These are phyloP conservation scores for Idaea aversata DNA, from an alignment of 2,888 invertebrate species.

Conservation along the genomic window DNA sequence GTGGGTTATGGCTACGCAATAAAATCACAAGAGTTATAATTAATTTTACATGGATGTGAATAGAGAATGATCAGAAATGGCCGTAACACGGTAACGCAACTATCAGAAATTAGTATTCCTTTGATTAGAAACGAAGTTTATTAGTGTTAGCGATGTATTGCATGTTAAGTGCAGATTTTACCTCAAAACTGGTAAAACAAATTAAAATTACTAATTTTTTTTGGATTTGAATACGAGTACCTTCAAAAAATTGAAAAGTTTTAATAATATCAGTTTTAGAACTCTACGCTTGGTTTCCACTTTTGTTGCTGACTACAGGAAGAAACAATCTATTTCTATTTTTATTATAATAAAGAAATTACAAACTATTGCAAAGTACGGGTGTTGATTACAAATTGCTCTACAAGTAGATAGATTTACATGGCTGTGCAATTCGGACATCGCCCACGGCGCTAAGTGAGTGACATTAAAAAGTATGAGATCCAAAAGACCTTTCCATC, in stretches of 20 bases:
- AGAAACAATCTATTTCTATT: too few relatives aligned
- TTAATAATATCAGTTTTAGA: too few relatives aligned
- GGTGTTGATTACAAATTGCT: background rate
- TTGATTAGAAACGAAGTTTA: too few relatives aligned
- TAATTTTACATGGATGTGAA: background rate
- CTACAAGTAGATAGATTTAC: constrained; percentile 4
- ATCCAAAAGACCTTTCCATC: constrained; percentile 68
- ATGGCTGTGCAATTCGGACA: constrained; percentile 34
- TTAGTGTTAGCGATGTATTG: too few relatives aligned
- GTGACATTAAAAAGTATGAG: constrained; percentile 77
- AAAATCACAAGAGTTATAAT: background rate
- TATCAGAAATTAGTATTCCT: too few relatives aligned
- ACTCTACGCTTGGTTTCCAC: too few relatives aligned
- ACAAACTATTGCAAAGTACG: background rate
- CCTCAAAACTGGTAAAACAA: too few relatives aligned
- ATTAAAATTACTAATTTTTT: too few relatives aligned
- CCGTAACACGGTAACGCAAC: background rate
- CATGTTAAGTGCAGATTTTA: too few relatives aligned
- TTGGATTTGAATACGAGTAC: too few relatives aligned
- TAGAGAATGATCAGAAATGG: background rate
- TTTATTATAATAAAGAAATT: background rate
- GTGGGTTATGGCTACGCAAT: background rate
- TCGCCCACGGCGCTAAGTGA: constrained; percentile 52
- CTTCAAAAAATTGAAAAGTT: too few relatives aligned
- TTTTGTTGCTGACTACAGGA: too few relatives aligned